Conservation (phyloP, 1,140 invertebrate genomes). For the Condylostylus longicornis region DNA sequence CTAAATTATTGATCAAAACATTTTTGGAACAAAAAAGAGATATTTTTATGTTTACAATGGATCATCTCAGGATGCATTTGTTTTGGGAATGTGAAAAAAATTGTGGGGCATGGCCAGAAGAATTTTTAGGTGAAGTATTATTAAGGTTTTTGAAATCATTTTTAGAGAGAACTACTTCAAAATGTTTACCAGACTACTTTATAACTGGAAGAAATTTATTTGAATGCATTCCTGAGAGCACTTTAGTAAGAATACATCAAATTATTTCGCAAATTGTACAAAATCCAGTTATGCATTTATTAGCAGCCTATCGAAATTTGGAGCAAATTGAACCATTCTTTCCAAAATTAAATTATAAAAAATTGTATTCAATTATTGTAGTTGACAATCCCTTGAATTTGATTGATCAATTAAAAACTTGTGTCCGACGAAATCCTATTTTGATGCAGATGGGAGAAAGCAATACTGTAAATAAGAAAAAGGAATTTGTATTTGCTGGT, state of each 20-base stretch:
- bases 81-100: slow-evolving; percentile 63
- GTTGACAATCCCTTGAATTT: slow-evolving; percentile 36
- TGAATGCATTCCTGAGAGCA: slow-evolving; percentile 45
- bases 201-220: slow-evolving; percentile 54
- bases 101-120: slow-evolving; percentile 50
- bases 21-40: slow-evolving; percentile 38
- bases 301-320: slow-evolving; percentile 49
- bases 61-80: slow-evolving; percentile 59
- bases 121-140: slow-evolving; percentile 49
- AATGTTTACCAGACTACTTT: slow-evolving; percentile 53
- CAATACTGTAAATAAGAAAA: not conserved
- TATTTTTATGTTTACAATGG: slow-evolving; percentile 19
- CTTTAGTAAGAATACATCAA: slow-evolving; percentile 46
- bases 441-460: not conserved
- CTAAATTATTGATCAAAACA: slow-evolving; percentile 46
- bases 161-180: slow-evolving; percentile 36
- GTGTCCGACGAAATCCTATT: slow-evolving; percentile 16
- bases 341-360: slow-evolving; percentile 43
- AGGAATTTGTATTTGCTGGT: not conserved
- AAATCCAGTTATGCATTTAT: slow-evolving; percentile 50
- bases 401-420: too few species aligned
- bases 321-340: slow-evolving; percentile 46
- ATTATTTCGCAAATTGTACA: slow-evolving; percentile 49
- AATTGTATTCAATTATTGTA: slow-evolving; percentile 44
- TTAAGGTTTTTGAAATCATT: slow-evolving; percentile 43